Base-by-base conservation (phyloP, 1,140 invertebrate genomes). In the Temnothorax longispinosus region DNA sequence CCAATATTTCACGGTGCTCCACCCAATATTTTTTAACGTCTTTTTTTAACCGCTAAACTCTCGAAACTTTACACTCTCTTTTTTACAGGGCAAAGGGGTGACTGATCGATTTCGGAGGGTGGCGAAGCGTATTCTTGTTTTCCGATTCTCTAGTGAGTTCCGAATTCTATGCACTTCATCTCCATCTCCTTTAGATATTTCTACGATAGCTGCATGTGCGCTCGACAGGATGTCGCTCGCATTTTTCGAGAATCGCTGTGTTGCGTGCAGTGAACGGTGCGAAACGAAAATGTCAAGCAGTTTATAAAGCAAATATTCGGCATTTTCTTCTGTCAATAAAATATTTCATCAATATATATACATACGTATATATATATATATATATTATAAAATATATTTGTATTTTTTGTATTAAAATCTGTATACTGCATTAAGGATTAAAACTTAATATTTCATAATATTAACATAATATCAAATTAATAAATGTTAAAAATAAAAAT, bases 101-200 rank as follows among this genome's bases (percentile, higher is more conserved):
- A 65, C 72, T 41, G 44, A 47, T 44, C 18, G 47, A 78, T 27
- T 72, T 65, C 11, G 18, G 52, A 65, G 27, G 64, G 71, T 69
- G 74, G 13, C 80, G 52, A 81, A 38, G 62, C 88, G 64, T 80
- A 56, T 71, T 35, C 41, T 76, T 88, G 80, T 90, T 90, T 90
- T 86, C 76, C 88, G 69, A 89, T 87, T 87, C 85, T 62, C 35
- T 86, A 71, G 44, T 67, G 65, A 88, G 85, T 85, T 88, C 78
- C 86, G 81, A 90, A 72, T 85, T 85, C 85, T 50, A 50, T 67
- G 76, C 27, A 54, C 27, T 86, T 86, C 32, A 62, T 85, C 38
- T 58, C 41, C 27, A 52, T n/a, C 2, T 69, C 13, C 35, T 60
- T 84, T 62, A 50, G 41, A 21, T 69, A 80, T 44, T 56, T 6